These are phyloP conservation scores for Macroramphosus scolopax DNA, from an alignment of 2,797 vertebrate genomes.

Conservation along the genomic window DNA sequence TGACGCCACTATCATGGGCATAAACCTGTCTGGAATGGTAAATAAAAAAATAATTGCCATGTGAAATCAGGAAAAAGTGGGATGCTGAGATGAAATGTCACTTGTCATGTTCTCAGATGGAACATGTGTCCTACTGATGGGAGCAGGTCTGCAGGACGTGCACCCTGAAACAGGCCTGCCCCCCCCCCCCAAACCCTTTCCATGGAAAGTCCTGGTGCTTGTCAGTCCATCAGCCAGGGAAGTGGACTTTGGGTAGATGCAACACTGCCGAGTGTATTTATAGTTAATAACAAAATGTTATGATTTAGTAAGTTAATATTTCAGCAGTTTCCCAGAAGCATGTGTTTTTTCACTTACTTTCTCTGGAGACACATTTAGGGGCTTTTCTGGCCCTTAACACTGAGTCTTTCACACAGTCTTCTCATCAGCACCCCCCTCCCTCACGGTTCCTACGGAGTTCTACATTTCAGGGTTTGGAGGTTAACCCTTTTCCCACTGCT, in stretches of 20 bases:
- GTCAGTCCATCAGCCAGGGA: conserved; percentile 64
- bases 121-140: conserved; percentile 1
- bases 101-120: not conserved
- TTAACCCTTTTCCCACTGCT: conserved; percentile 53
- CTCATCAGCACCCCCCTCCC: conserved; percentile 12
- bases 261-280: conserved; percentile 73
- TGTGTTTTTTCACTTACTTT: conserved; percentile 76
- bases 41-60: no score
- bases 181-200: conserved; percentile 69
- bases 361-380: conserved; percentile 61
- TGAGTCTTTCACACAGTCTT: conserved; percentile 53
- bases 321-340: conserved; percentile 74
- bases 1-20: no score
- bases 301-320: conserved; percentile 79
- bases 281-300: conserved; percentile 77
- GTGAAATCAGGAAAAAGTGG: no score
- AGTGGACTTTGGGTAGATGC: conserved; percentile 66
- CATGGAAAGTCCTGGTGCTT: conserved; percentile 77
- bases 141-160: conserved; percentile 23
- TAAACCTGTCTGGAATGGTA: no score
- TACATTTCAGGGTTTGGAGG: conserved; percentile 36
- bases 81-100: no score
- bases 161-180: conserved; percentile 57
- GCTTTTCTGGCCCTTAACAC: conserved; percentile 68
- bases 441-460: conserved; percentile 33